Percentiles rank a stretch among this genome's conserved stretches.
phyloP scores from a whole-genome alignment of 1,140 invertebrate genomes.

The Atta colombica region DNA sequence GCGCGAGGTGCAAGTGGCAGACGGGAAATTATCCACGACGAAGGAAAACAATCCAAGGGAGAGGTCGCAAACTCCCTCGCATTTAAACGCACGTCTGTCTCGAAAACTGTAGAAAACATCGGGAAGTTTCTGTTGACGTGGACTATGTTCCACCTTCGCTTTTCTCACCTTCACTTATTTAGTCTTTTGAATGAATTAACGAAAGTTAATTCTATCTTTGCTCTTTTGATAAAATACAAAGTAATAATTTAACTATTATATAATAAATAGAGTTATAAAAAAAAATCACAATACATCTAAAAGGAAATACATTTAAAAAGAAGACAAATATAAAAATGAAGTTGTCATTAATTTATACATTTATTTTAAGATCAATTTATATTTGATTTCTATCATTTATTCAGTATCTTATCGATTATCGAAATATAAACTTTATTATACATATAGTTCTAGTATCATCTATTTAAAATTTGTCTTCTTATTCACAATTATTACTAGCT shows the following conservation, averaged over 20 bases:
- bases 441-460: background rate
- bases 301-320: background rate
- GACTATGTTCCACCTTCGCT: slow-evolving; percentile 49
- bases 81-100: slow-evolving; percentile 60
- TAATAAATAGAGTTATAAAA: background rate
- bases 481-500: background rate
- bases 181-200: slow-evolving; percentile 25
- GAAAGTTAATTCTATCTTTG: slow-evolving; percentile 20
- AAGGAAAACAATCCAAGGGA: slow-evolving; percentile 65
- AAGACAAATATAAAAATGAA: slow-evolving; percentile 10
- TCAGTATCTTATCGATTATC: background rate
- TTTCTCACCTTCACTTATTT: slow-evolving; percentile 51
- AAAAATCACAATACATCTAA: background rate
- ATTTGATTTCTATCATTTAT: background rate
- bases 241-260: background rate
- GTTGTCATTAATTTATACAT: background rate
- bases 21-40: slow-evolving; percentile 60
- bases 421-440: background rate
- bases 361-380: background rate
- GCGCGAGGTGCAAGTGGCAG: slow-evolving; percentile 62
- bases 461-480: background rate
- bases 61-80: slow-evolving; percentile 50
- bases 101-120: slow-evolving; percentile 58
- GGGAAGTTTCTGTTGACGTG: slow-evolving; percentile 51
- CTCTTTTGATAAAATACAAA: background rate